Base-by-base conservation (phyloP, 2,113 vertebrate genomes). In the Bufo gargarizans region DNA sequence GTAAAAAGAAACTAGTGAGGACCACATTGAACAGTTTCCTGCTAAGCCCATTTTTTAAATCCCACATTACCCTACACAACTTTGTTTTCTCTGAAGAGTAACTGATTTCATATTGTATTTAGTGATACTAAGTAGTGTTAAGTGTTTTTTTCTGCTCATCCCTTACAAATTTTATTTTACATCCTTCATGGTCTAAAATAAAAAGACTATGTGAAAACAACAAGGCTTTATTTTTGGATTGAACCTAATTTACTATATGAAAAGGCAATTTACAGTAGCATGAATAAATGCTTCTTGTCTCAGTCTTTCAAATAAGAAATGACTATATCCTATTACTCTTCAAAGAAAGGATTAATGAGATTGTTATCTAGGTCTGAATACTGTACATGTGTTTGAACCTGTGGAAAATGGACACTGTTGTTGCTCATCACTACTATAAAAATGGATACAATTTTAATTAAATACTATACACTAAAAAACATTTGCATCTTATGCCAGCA, bases 311-410 rank as follows among this genome's bases (percentile, higher is more conserved):
- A 43, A 43, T 61, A 7, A 49, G 12, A 72, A 56, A 33, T 33
- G 3, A 1, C 13, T 43, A 80, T 53, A 80, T 80, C 55, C n/a
- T n/a, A 11, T 59, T 80, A 33, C 3, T 81, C 79, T 81, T 81
- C 79, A 81, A 81, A 81, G 79, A 81, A 58, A 58, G 53, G 56
- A 81, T 81, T 81, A 81, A 58, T 81, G 55, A 59, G 79, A 81
- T 81, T 58, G 43, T 58, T 58, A 81, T 81, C 56, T 43, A 56
- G 53, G n/a, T 13, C 20, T 79, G 77, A 13, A 1, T 14, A 55
- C 33, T 33, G 33, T 33, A 1, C 4, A 79, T 79, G 14, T 59
- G 20, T 59, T 59, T 59, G 11, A 81, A 61, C 55, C 56, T 76
- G 43, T 19, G 16, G 14, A 5, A 71, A 9, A 47, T 74, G n/a